Evolutionary conservation across 2,797 vertebrate genomes (phyloP).

Genomic region (Sebastes matsubarae): DNA sequence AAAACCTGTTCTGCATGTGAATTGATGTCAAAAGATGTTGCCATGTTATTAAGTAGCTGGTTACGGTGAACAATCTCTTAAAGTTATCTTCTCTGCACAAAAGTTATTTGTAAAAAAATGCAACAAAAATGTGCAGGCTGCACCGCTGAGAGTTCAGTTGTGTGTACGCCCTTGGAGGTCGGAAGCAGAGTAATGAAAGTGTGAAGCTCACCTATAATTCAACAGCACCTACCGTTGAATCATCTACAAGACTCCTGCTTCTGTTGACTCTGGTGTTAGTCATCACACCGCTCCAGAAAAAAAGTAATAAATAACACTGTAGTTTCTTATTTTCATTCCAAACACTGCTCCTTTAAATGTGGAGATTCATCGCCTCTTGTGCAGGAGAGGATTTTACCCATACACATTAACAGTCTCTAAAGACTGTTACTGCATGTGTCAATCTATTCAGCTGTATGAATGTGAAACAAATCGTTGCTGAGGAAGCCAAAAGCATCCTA

Average conservation of each 20-base stretch:
- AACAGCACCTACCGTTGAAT: background rate
- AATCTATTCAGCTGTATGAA: background rate
- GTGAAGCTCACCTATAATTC: background rate
- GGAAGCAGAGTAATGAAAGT: background rate
- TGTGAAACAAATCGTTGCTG: background rate
- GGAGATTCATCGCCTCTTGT: background rate
- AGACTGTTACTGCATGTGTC: background rate
- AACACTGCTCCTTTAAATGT: background rate
- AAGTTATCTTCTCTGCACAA: too few species aligned
- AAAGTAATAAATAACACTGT: background rate
- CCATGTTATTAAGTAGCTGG: too few species aligned
- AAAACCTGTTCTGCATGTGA: too few species aligned
- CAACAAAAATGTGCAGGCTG: too few species aligned
- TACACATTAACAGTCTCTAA: background rate
- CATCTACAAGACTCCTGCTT: background rate
- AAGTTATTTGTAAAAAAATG: too few species aligned
- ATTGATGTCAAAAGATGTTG: too few species aligned
- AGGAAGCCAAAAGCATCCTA: background rate
- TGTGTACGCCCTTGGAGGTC: too few species aligned
- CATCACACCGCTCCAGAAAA: background rate
- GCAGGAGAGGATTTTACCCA: constrained; percentile 8
- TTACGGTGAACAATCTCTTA: too few species aligned
- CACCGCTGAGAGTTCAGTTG: too few species aligned
- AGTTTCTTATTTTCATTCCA: background rate
- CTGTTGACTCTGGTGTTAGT: background rate